Evolutionary conservation across 2,797 vertebrate species (phyloP).

Genomic region (Adelosebastes latens): DNA sequence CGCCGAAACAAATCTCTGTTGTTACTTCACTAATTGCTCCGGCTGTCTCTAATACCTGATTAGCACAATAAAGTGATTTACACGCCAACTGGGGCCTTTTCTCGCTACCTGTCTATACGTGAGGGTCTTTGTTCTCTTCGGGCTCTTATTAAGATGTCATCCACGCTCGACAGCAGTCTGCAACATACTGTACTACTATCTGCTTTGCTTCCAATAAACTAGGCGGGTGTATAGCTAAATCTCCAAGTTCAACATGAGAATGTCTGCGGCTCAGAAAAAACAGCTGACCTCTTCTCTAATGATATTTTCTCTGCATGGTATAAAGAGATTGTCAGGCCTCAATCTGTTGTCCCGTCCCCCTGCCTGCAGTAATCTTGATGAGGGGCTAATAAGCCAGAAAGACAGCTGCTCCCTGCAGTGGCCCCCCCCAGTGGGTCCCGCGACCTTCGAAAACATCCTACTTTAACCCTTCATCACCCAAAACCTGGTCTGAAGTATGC

Average conservation of each 20-base stretch:
- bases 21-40: slow-evolving; percentile 49
- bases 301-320: slow-evolving; percentile 48
- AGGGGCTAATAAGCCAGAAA: slow-evolving; percentile 65
- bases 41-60: slow-evolving; percentile 52
- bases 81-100: slow-evolving; percentile 18
- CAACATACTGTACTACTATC: background rate
- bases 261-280: slow-evolving; percentile 2
- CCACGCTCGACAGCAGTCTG: background rate
- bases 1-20: slow-evolving; percentile 43
- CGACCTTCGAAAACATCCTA: slow-evolving; percentile 51
- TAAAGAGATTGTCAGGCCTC: slow-evolving; percentile 44
- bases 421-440: slow-evolving; percentile 31
- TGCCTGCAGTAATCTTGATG: slow-evolving; percentile 62
- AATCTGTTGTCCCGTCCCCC: slow-evolving; percentile 43
- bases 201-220: background rate
- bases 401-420: slow-evolving; percentile 22
- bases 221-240: background rate
- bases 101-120: background rate
- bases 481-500: slow-evolving; percentile 46
- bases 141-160: slow-evolving; percentile 5
- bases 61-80: slow-evolving; percentile 54
- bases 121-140: slow-evolving; percentile 2
- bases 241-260: background rate
- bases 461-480: slow-evolving; percentile 58
- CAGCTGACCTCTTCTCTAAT: slow-evolving; percentile 38